Evolutionary conservation across 2,797 vertebrate species (phyloP).

Genomic region (Rhynchonycteris naso): DNA sequence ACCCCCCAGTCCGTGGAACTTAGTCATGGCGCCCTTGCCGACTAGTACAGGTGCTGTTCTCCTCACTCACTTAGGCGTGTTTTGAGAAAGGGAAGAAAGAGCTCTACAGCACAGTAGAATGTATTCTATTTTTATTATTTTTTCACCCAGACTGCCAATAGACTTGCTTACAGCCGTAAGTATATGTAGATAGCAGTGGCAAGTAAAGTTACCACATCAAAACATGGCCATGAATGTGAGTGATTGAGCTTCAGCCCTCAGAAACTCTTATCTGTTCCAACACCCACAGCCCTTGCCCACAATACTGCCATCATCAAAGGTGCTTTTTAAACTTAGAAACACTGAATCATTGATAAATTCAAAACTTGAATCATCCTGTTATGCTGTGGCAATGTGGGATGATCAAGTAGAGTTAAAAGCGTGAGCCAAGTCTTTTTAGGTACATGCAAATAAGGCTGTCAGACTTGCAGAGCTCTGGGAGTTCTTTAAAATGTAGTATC

Average conservation of each 20-base stretch:
- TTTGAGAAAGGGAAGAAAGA: not conserved
- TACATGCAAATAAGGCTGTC: constrained; percentile 76
- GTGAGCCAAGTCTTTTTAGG: constrained; percentile 78
- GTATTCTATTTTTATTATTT: not conserved
- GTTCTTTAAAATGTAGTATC: constrained; percentile 1
- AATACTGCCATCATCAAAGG: constrained; percentile 22
- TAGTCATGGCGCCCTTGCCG: not conserved
- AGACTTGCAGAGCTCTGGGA: not conserved
- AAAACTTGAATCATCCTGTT: constrained; percentile 82
- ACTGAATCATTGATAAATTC: constrained; percentile 81
- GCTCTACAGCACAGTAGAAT: not conserved
- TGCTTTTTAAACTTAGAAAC: constrained; percentile 73
- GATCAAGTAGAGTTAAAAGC: constrained; percentile 82
- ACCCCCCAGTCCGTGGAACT: not conserved
- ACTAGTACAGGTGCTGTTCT: not conserved
- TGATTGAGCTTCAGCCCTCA: not conserved
- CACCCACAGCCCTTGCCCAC: not conserved
- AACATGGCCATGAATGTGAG: not conserved
- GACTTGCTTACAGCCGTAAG: not conserved
- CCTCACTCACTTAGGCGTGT: not conserved
- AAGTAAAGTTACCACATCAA: constrained; percentile 25
- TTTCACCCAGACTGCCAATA: not conserved
- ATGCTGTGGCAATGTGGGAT: constrained; percentile 80
- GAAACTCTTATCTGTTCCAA: not conserved
- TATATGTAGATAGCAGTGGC: not conserved